Evolutionary conservation across 2,888 invertebrate species (phyloP), one percentile per base, ranked within the genome.

Genomic region (Listrodromus nycthemerus): DNA sequence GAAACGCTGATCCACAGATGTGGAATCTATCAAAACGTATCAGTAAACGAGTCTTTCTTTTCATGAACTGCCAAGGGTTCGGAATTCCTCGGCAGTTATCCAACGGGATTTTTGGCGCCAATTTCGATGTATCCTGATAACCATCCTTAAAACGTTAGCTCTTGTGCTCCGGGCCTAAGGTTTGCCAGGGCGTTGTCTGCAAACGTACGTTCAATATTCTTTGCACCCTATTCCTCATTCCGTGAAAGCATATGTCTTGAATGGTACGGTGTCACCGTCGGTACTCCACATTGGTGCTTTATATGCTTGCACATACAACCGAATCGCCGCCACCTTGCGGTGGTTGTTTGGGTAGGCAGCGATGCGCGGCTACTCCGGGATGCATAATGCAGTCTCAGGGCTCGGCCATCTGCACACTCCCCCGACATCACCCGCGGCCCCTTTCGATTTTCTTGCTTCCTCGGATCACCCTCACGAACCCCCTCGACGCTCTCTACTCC

Each of bases 381-480:
- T 92, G 91, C 91, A 92, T 92, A 92, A 92, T 92, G 92, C 90
- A 92, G 89, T 90, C 88, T 87, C 90, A 87, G 86, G 84, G 71
- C 77, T 81, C 75, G 63, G 71, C 77, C 86, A 82, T 82, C 81
- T 79, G 79, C 73, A 37, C 79, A 61, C 79, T 61, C 87, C 67
- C 77, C 74, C 74, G 80, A 69, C 65, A 50, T 61, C 77, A 50
- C 37, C 45, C 74, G 37, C 48, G 66, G 33, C 37, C 77, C 55
- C 71, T 33, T 52, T 19, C 71, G 55, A 61, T 61, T 71, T 74
- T 74, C 58, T 70, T 58, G 65, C 69, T 41, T 58, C 61, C 67
- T 73, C 48, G 19, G 33, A 67, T 67, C 82, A 70, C 30, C 78
- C 58, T 27, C 75, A 70, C 79, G 50, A 52, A 71, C 55, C 66